phyloP scores from a whole-genome alignment of 64 coral and sea anemone species.

The Stichodactyla mertensii region DNA sequence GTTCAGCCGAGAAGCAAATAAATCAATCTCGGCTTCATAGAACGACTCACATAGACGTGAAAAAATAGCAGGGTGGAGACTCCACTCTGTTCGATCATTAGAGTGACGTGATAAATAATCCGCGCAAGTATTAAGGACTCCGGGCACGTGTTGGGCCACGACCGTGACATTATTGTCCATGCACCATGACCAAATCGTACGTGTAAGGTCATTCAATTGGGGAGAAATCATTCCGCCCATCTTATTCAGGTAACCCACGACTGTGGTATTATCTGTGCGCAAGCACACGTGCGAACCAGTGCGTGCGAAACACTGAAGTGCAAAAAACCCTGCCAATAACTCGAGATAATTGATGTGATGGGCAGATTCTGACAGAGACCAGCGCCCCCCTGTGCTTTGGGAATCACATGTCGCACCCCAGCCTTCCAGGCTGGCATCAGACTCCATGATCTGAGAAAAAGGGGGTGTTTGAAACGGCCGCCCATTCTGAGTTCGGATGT shows the following conservation, averaged over 20 bases:
- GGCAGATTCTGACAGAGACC: no score
- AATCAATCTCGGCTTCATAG: neutral
- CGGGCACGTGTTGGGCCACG: neutral
- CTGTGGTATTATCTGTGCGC: no score
- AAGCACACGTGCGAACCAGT: neutral
- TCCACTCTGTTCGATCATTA: conserved; percentile 19
- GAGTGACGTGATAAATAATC: conserved; percentile 16
- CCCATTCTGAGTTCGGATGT: no score
- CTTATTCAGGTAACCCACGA: neutral
- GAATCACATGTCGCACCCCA: no score
- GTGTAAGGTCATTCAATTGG: neutral
- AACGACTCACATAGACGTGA: neutral
- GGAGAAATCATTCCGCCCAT: neutral
- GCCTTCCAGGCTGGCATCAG: no score
- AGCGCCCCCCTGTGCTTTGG: no score
- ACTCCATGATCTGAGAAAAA: no score
- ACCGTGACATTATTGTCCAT: neutral
- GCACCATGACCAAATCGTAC: neutral
- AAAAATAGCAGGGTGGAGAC: conserved; percentile 19
- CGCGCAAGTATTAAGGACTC: neutral
- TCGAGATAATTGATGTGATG: no score
- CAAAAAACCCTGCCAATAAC: no score
- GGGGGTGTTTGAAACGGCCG: no score
- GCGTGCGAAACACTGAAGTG: no score
- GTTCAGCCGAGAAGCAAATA: conserved; percentile 42